Conservation (phyloP, 2,113 vertebrate species). For the Pipra filicauda region DNA sequence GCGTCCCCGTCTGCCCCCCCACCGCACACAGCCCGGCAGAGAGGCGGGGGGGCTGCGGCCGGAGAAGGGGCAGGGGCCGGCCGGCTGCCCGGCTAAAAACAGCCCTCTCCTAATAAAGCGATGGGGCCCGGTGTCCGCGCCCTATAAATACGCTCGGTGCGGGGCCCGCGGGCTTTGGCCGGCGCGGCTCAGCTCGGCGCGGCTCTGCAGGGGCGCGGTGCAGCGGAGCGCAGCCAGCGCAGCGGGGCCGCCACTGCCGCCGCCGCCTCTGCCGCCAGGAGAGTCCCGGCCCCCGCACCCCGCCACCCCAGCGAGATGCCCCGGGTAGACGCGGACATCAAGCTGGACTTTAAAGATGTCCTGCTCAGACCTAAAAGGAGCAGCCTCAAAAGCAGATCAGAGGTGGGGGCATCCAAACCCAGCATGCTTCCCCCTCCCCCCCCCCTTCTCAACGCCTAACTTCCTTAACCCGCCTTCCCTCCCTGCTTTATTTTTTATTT, state of each 20-base stretch:
- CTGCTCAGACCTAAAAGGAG: constrained; percentile 95
- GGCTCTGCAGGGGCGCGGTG: not conserved
- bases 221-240: not conserved
- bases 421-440: not conserved
- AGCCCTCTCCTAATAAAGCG: constrained; percentile 84
- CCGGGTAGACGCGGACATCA: constrained; percentile 92
- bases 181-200: not conserved
- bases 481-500: not conserved
- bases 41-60: not conserved
- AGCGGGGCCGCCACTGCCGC: not conserved
- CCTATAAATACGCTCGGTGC: constrained; percentile 83
- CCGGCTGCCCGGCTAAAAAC: not conserved
- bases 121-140: constrained; percentile 67
- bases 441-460: not conserved
- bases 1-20: not conserved
- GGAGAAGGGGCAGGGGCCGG: not conserved
- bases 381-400: constrained; percentile 94
- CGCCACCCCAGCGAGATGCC: constrained; percentile 79
- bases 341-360: constrained; percentile 98
- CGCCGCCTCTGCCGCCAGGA: not conserved
- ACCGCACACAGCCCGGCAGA: not conserved
- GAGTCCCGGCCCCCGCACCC: not conserved
- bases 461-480: not conserved
- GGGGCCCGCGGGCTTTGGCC: constrained; percentile 78
- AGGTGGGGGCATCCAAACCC: constrained; percentile 77